Evolutionary conservation across 1,140 invertebrate genomes (phyloP), one percentile per base, ranked within the genome.

Genomic region (Bombus waltoni): DNA sequence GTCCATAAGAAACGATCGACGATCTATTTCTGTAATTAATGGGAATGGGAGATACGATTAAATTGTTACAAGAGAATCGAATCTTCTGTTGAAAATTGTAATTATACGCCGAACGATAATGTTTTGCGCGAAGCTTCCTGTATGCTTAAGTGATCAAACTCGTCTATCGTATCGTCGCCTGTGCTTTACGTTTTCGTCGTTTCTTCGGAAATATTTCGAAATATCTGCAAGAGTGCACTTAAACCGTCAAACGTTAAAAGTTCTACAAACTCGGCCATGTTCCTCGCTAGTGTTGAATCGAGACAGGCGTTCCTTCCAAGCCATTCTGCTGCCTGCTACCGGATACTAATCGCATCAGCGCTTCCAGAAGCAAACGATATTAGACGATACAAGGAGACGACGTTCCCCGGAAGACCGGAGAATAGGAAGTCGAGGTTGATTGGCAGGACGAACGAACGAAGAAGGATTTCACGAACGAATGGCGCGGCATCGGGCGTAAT

Each of bases 401-500:
- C 62, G 59, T 10, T 2, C 32, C n/a, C 22, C 65, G 66, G 47
- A 76, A 84, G 65, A 68, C 32, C 62, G 57, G 66, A 47, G 73
- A 77, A 72, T 38, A 32, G 38, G 42, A n/a, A 59, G 57, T 62
- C 25, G 18, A 70, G 44, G 47, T 28, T 70, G 68, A 88, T 89
- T 73, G 83, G 59, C 32, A 77, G 82, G 25, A 40, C 32, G 71
- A 74, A 28, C 42, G 42, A 66, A 75, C 57, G 76, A 86, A 74
- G 76, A 86, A 74, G 87, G 87, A 85, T 89, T 89, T 66, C 38
- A 89, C 82, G 84, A 72, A 59, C 78, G 81, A 74, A 82, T 79
- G 77, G 80, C 25, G 72, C 38, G 78, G 84, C 68, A 78, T 79
- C 71, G 83, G 13, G 73, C 47, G 88, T 89, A 92, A 91, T 90